phyloP scores from a whole-genome alignment of 2,113 vertebrate species.

The Lontra canadensis region DNA sequence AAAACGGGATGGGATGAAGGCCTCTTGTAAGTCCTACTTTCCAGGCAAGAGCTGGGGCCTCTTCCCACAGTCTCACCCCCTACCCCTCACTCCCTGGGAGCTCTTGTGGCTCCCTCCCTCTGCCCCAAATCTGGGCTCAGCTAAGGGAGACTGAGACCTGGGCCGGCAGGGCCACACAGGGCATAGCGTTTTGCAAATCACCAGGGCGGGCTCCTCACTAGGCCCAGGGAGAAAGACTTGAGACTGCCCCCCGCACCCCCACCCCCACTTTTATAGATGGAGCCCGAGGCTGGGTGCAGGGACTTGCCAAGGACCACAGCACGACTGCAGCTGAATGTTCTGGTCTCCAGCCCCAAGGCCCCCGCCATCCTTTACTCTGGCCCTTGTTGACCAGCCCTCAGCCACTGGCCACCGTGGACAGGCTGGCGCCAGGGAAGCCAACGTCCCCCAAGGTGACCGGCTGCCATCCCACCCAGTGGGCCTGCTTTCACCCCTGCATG shows the following conservation, averaged over 20 bases:
- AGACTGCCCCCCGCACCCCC: fast-evolving
- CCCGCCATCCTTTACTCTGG: not conserved
- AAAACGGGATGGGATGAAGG: fast-evolving
- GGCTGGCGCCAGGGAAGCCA: not conserved
- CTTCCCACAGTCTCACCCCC: not conserved
- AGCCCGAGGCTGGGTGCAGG: not conserved
- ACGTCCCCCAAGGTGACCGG: not conserved
- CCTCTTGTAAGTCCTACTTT: not conserved
- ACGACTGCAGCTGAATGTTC: fast-evolving
- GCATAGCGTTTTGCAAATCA: fast-evolving
- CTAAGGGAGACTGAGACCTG: not conserved
- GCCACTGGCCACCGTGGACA: not conserved
- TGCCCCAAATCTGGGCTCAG: not conserved
- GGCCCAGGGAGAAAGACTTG: not conserved
- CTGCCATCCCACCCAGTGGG: not conserved
- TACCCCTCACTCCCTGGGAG: not conserved
- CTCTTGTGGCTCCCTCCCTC: not conserved
- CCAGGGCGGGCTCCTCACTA: not conserved
- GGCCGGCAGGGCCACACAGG: not conserved
- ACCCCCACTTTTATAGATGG: not conserved
- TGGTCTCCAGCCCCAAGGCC: fast-evolving
- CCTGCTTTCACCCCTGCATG: not conserved
- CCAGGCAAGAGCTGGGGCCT: not conserved
- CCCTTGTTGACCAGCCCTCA: not conserved
- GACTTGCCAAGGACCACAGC: not conserved